phyloP scores from a whole-genome alignment of 2,113 vertebrate species.

The Menidia beryllina region DNA sequence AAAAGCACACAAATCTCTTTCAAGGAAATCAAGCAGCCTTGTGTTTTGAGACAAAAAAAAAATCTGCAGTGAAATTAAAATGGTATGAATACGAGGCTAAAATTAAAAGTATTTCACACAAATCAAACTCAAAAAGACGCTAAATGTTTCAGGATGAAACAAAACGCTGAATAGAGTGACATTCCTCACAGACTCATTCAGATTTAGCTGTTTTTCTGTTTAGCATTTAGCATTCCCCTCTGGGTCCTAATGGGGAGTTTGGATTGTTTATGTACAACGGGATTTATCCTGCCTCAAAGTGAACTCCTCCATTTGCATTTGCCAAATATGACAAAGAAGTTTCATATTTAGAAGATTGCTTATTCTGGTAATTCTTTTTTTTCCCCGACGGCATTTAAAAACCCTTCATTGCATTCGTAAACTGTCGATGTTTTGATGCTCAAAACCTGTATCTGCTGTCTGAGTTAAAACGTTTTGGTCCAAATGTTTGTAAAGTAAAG shows the following conservation, averaged over 20 bases:
- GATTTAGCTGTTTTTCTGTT: constrained; percentile 12
- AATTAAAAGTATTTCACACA: constrained; percentile 12
- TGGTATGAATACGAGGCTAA: constrained; percentile 25
- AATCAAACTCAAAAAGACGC: constrained; percentile 19
- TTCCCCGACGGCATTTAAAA: neutral
- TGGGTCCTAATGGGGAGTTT: constrained; percentile 13
- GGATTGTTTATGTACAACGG: constrained; percentile 22
- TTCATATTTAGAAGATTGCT: neutral
- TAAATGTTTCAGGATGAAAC: constrained; percentile 34
- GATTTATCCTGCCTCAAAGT: constrained; percentile 7
- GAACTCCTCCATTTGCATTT: constrained; percentile 29
- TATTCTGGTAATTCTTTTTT: neutral
- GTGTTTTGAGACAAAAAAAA: constrained; percentile 6
- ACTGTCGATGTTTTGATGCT: neutral
- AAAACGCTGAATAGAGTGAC: constrained; percentile 45
- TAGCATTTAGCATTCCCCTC: constrained; percentile 19
- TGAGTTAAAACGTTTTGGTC: neutral
- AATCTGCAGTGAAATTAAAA: constrained; percentile 13
- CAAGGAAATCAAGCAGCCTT: constrained; percentile 1
- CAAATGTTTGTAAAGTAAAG: constrained; percentile 3
- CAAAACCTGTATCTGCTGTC: neutral
- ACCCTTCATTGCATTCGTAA: neutral
- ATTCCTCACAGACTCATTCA: constrained; percentile 23
- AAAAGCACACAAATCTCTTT: constrained; percentile 15
- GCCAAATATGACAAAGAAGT: neutral